Percentiles rank a stretch among this genome's conserved stretches.
Evolutionary conservation across 2,797 vertebrate species (phyloP).

Genomic region (Fringilla coelebs): DNA sequence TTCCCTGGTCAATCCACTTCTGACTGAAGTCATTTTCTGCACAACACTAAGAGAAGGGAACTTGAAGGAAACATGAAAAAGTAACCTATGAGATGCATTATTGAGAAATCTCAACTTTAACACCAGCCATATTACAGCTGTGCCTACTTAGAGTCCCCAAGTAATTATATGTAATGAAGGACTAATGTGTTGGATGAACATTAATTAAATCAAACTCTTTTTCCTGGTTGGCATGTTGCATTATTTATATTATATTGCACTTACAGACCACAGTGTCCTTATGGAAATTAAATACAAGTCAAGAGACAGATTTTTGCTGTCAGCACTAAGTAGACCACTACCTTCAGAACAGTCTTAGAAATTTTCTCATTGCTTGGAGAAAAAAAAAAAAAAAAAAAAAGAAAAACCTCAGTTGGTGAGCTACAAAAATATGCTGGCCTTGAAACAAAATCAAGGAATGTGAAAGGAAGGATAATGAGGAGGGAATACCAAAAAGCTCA

Average conservation of each 20-base stretch:
- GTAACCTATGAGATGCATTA: not conserved
- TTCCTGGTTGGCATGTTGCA: not conserved
- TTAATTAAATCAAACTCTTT: not conserved
- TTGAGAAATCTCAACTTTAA: not conserved
- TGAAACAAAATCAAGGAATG: not conserved
- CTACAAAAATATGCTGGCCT: not conserved
- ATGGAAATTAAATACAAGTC: not conserved
- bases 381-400: not conserved
- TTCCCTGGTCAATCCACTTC: not conserved
- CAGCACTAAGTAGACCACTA: not conserved
- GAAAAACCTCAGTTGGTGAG: not conserved
- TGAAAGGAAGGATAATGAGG: not conserved
- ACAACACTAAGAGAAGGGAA: not conserved
- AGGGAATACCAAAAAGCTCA: not conserved
- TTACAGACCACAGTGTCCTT: not conserved
- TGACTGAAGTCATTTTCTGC: not conserved
- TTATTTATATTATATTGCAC: not conserved
- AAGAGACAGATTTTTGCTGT: not conserved
- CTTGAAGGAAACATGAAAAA: not conserved
- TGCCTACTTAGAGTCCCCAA: not conserved
- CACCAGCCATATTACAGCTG: not conserved
- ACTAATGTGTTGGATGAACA: not conserved
- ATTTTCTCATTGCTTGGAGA: not conserved
- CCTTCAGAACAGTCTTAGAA: not conserved
- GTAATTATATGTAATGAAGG: not conserved